Evolutionary conservation across 2,113 vertebrate species (phyloP).

Genomic region (Tautogolabrus adspersus): DNA sequence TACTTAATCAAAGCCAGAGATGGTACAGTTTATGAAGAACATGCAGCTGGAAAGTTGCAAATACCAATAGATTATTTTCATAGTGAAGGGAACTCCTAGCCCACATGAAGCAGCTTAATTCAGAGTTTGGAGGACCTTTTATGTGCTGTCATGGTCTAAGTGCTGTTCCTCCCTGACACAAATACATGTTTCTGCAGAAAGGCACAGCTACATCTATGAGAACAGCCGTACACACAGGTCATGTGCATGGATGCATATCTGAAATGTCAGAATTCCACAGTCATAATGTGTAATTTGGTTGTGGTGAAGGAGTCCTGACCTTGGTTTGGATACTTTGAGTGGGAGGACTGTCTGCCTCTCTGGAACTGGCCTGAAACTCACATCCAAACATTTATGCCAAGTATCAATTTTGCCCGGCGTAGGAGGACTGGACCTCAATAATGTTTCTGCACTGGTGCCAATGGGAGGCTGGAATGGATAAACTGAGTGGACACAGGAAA

Average conservation of each 20-base stretch:
- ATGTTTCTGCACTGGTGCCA: constrained; percentile 46
- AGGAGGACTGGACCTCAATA: constrained; percentile 60
- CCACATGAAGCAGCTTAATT: background rate
- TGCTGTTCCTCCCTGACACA: constrained; percentile 12
- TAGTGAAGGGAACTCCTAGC: background rate
- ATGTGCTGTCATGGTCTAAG: constrained; percentile 17
- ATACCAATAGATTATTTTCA: background rate
- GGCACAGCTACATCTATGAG: constrained; percentile 14
- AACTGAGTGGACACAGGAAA: constrained; percentile 53
- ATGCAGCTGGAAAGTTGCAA: no score
- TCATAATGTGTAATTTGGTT: constrained; percentile 66
- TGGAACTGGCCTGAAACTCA: constrained; percentile 43
- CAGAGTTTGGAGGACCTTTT: constrained; percentile 22
- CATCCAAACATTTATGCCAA: constrained; percentile 65
- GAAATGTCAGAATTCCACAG: constrained; percentile 66
- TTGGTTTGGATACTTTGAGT: constrained; percentile 66
- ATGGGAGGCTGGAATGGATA: constrained; percentile 45
- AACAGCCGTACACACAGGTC: constrained; percentile 40
- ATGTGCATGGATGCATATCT: constrained; percentile 58
- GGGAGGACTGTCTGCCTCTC: constrained; percentile 59
- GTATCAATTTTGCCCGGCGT: constrained; percentile 57
- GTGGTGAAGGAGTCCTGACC: constrained; percentile 67
- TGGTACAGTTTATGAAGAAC: no score
- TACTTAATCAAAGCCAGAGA: no score
- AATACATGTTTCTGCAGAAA: constrained; percentile 32